Evolutionary conservation across 2,888 invertebrate species (phyloP).

Genomic region (Megalurothrips usitatus): DNA sequence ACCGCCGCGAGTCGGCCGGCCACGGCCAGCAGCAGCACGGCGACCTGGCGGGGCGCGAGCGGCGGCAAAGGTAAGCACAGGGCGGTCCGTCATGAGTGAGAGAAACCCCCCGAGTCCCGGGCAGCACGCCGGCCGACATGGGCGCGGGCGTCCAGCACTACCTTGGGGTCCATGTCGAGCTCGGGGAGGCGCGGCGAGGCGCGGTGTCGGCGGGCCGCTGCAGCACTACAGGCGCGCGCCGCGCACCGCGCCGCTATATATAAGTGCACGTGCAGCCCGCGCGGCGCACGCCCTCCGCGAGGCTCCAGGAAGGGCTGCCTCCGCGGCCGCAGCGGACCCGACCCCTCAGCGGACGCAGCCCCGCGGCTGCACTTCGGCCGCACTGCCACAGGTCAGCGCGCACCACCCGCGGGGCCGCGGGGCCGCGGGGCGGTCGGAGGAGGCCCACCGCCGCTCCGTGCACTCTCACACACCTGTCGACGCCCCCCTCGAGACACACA

Average conservation of each 20-base stretch:
- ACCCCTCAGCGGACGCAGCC: no score
- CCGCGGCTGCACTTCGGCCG: no score
- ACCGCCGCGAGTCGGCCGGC: background rate
- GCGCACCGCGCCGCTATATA: background rate
- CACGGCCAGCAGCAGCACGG: background rate
- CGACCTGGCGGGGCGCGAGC: background rate
- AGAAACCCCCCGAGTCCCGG: no score
- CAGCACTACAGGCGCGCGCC: constrained; percentile 3
- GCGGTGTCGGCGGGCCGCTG: constrained; percentile 4
- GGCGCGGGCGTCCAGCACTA: background rate
- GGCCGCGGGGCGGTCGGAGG: no score
- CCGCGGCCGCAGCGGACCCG: no score
- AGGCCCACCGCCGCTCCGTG: background rate
- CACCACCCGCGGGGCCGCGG: no score
- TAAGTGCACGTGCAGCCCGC: background rate
- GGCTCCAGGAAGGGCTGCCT: background rate
- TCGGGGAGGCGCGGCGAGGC: background rate
- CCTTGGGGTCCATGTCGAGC: constrained; percentile 11
- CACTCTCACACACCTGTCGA: background rate
- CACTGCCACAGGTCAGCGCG: no score
- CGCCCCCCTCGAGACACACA: no score
- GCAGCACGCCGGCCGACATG: no score
- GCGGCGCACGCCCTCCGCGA: background rate
- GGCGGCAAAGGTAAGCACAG: background rate
- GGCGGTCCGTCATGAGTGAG: no score